phyloP scores from a whole-genome alignment of 2,797 vertebrate species.

The Acrossocheilus wenchowensis region DNA sequence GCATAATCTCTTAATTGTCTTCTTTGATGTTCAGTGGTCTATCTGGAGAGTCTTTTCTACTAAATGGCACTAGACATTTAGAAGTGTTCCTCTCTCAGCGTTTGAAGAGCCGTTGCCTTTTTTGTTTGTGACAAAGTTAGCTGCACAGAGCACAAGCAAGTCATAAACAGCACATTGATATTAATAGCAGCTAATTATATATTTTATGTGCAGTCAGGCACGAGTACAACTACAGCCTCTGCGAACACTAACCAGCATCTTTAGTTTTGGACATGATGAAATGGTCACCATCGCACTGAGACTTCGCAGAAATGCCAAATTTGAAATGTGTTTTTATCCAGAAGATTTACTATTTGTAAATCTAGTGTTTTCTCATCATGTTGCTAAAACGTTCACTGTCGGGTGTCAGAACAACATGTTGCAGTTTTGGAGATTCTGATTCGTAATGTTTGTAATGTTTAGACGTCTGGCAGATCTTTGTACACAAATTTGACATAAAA shows the following conservation, averaged over 20 bases:
- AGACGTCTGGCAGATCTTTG: background rate
- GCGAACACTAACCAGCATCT: constrained; percentile 7
- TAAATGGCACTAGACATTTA: constrained; percentile 10
- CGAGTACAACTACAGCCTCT: constrained; percentile 29
- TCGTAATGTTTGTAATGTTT: background rate
- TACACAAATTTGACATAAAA: constrained; percentile 2
- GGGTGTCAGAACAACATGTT: background rate
- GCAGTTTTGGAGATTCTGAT: background rate
- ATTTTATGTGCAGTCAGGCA: constrained; percentile 68
- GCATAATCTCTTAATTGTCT: constrained; percentile 32
- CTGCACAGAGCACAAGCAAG: background rate
- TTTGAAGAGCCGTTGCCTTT: background rate
- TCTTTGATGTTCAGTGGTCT: constrained; percentile 26
- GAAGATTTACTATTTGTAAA: background rate
- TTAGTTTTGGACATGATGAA: constrained; percentile 16
- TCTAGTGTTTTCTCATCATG: background rate
- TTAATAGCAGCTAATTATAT: constrained; percentile 72
- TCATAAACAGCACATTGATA: constrained; percentile 62
- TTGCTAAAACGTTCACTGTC: background rate
- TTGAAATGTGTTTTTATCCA: background rate
- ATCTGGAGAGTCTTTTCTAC: constrained; percentile 18
- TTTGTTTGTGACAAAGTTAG: constrained; percentile 15
- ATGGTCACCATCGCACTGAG: background rate
- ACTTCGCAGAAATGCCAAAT: background rate
- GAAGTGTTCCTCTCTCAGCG: background rate